Evolutionary conservation across 2,797 vertebrate genomes (phyloP), one percentile per base, ranked within the genome.

Genomic region (Urocyon cinereoargenteus): DNA sequence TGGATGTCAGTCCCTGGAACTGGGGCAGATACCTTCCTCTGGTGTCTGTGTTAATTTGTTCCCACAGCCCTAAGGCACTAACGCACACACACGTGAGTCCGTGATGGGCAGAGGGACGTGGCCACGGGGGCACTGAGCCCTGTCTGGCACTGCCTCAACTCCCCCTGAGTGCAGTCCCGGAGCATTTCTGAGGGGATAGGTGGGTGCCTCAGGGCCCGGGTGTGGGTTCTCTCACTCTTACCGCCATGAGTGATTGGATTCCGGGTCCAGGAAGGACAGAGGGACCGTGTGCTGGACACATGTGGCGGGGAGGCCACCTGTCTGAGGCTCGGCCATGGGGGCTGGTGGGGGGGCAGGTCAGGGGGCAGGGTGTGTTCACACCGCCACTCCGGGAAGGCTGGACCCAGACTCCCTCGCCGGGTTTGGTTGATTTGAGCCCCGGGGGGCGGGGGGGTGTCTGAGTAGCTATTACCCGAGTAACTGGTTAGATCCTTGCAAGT

Each of bases 11-110:
- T 70, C 9, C 28, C 34, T 9, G 19, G 85, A 55, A 13, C 14
- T 26, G 31, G 28, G 40, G 24, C 19, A 66, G 11, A 12, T 0
- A 0, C 40, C 0, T 22, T 6, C 12, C 19, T 12, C 68, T 40
- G 9, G 28, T 8, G 31, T 61, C 16, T 19, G 28, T 12, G 5
- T 10, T 5, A 0, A 8, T 12, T 64, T 24, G 34, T 36, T 18
- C 6, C 5, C 5, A 1, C 1, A 45, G 64, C 31, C 68, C 24
- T 3, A 3, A 72, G 34, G 55, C 14, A 19, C 9, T 5, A 16
- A 4, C 0, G 2, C 11, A 36, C 28, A n/a, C 6, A 21, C 11
- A 21, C 0, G 6, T 0, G 6, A 8, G 51, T 51, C 64, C 0
- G 0, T 2, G 21, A 0, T 2, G 24, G 82, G 61, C 3, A 31